Conservation (phyloP, 2,888 invertebrate species). For the Folsomia candida region DNA sequence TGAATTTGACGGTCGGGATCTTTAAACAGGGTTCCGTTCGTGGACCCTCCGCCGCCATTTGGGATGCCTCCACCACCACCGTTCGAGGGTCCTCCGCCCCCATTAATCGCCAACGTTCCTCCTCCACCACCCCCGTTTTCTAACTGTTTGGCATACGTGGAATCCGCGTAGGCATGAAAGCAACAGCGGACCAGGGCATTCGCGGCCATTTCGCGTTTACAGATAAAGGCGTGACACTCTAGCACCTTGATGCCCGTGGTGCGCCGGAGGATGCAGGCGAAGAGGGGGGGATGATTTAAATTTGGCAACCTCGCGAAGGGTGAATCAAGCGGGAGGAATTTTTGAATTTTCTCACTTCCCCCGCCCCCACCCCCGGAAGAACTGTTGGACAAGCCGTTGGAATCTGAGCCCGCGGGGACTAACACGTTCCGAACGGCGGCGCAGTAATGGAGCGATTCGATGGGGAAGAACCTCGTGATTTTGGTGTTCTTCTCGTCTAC, state of each 20-base stretch:
- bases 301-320: constrained; percentile 91
- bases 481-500: constrained; percentile 92
- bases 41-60: constrained; percentile 22
- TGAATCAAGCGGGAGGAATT: constrained; percentile 91
- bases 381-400: no score
- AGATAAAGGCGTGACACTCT: constrained; percentile 98
- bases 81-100: constrained; percentile 48
- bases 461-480: constrained; percentile 92
- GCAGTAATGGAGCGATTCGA: constrained; percentile 91
- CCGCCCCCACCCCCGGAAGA: constrained; percentile 56
- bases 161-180: constrained; percentile 96
- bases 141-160: constrained; percentile 82
- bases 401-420: constrained; percentile 60
- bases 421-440: constrained; percentile 88
- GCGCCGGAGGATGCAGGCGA: constrained; percentile 91
- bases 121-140: constrained; percentile 54
- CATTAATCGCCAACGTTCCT: constrained; percentile 56
- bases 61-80: constrained; percentile 39
- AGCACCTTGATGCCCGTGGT: constrained; percentile 96
- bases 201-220: constrained; percentile 93
- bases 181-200: constrained; percentile 95
- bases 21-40: constrained; percentile 48
- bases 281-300: constrained; percentile 90
- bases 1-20: constrained; percentile 47
- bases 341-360: constrained; percentile 66